Evolutionary conservation across 1,140 invertebrate genomes (phyloP).

Genomic region (Laodelphax striatellus): DNA sequence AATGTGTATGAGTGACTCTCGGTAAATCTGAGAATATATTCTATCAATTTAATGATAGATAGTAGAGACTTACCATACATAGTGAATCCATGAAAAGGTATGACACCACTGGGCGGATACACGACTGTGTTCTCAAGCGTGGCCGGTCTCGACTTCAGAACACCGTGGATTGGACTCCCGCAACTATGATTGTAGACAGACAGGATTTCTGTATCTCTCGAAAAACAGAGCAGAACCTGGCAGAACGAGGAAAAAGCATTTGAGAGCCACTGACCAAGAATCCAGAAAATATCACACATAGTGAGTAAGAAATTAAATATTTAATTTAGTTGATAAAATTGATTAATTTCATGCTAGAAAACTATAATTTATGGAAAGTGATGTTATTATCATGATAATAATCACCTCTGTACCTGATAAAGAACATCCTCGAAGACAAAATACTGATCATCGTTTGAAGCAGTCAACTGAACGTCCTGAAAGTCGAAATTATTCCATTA

Average conservation of each 20-base stretch:
- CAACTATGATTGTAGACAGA: constrained; percentile 44
- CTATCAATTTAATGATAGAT: too few species aligned
- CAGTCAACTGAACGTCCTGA: constrained; percentile 85
- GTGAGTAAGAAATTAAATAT: too few species aligned
- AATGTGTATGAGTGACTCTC: too few species aligned
- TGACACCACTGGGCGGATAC: constrained; percentile 87
- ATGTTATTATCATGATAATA: too few species aligned
- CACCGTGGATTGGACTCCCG: constrained; percentile 43
- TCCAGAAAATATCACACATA: too few species aligned
- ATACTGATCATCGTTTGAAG: constrained; percentile 94
- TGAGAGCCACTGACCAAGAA: too few species aligned
- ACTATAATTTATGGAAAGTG: too few species aligned
- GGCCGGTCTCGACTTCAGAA: constrained; percentile 58
- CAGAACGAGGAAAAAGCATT: constrained; percentile 12
- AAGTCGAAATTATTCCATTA: constrained; percentile 13
- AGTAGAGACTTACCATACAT: constrained; percentile 86
- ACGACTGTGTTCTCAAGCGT: constrained; percentile 54
- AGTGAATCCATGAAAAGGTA: constrained; percentile 93
- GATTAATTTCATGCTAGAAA: too few species aligned
- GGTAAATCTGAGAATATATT: too few species aligned
- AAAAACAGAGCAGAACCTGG: constrained; percentile 85
- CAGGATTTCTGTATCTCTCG: constrained; percentile 72
- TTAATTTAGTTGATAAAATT: too few species aligned
- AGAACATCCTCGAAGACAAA: constrained; percentile 95
- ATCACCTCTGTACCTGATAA: constrained; percentile 57